phyloP scores from a whole-genome alignment of 2,888 invertebrate species.

The Hirtodrosophila cameraria region DNA sequence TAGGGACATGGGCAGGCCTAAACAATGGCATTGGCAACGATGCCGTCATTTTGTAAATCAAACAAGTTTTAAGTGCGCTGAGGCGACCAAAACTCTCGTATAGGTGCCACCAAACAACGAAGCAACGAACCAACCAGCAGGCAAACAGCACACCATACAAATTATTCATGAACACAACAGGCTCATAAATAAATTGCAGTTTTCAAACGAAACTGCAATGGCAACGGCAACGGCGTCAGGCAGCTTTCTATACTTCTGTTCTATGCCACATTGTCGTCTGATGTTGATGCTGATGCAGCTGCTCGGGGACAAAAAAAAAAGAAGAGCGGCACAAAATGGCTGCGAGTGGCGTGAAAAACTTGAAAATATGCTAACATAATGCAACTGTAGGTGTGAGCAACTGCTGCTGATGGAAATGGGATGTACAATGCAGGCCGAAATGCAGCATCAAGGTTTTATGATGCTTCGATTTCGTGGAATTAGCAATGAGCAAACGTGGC shows the following conservation, averaged over 20 bases:
- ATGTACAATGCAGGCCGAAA: slow-evolving; percentile 28
- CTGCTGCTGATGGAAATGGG: neutral
- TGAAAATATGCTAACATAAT: slow-evolving; percentile 69
- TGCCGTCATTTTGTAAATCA: slow-evolving; percentile 66
- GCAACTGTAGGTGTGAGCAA: too few species aligned
- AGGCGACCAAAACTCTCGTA: slow-evolving; percentile 37
- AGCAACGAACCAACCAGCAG: slow-evolving; percentile 11
- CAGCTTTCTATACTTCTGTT: neutral
- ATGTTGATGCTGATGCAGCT: slow-evolving; percentile 62
- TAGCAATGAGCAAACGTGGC: slow-evolving; percentile 68
- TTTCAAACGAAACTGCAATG: slow-evolving; percentile 48
- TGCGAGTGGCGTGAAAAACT: slow-evolving; percentile 61
- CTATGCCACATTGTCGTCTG: slow-evolving; percentile 36
- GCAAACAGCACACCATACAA: slow-evolving; percentile 39
- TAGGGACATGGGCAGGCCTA: slow-evolving; percentile 18
- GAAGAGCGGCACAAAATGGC: slow-evolving; percentile 55
- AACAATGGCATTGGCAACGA: slow-evolving; percentile 54
- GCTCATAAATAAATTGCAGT: slow-evolving; percentile 71
- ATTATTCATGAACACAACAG: slow-evolving; percentile 75
- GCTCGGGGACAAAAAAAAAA: slow-evolving; percentile 34
- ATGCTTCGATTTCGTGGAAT: slow-evolving; percentile 81
- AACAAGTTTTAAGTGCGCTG: slow-evolving; percentile 65
- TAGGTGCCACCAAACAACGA: slow-evolving; percentile 36
- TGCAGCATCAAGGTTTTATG: slow-evolving; percentile 74
- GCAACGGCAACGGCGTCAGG: slow-evolving; percentile 4